Base-by-base conservation (phyloP, 2,888 invertebrate species). In the Drosophila kokeensis region DNA sequence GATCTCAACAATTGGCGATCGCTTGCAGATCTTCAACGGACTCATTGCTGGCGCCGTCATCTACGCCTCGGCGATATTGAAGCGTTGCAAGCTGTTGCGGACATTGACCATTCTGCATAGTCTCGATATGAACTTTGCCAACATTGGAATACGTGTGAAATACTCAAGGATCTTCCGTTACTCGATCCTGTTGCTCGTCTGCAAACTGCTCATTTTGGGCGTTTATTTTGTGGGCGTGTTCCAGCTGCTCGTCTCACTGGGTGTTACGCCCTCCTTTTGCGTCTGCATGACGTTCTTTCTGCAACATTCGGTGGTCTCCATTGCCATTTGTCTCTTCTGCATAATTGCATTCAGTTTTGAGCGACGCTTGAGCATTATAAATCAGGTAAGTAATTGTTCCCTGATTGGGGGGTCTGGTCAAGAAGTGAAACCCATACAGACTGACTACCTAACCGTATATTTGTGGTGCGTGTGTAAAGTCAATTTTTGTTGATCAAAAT, bases 251-350 rank as follows among this genome's bases (percentile, higher is more conserved):
- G 83, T 82, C 55, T 90, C 90, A 0, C 76, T 91, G 53, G 82
- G 88, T 52, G 87, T 92, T 0, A 87, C 82, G 8, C 92, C 92
- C 4, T 90, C 92, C 21, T 85, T 92, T 59, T 88, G 89, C 45
- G 88, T 93, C 45, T 92, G 92, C 71, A 88, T 92, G 55, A 90
- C 91, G 2, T 93, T 93, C 65, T 87, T 93, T 48, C 69, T 92
- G 74, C 93, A 93, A 48, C 91, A 92, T 64, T 83, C 92, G 18
- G 91, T 93, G 21, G 83, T 93, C 18, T 92, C 92, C 55, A 85
- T 92, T 49, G 91, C 91, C n/a, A 91, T 93, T 59, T 90, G 91
- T 50, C 74, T 92, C 52, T 92, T 92, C 75, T 91, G 93, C 55
- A 90, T 92, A 50, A 79, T 92, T 61, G 87, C 91, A 36, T 87